Percentiles rank a stretch among this genome's conserved stretches.
Evolutionary conservation across 2,797 vertebrate species (phyloP).

Genomic region (Garrulus glandarius): DNA sequence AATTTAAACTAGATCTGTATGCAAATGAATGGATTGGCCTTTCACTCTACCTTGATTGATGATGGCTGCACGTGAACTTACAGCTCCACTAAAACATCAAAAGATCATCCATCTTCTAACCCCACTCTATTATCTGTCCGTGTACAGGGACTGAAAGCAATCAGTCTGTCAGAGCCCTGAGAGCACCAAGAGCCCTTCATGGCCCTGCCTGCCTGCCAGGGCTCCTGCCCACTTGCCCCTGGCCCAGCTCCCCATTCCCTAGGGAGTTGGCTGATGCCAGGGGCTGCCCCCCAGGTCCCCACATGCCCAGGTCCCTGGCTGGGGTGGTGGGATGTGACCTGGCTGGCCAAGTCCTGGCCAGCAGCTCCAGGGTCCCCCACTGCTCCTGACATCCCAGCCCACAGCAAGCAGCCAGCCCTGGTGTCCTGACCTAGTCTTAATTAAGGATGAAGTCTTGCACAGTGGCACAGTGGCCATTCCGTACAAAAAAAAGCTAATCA

Average conservation of each 20-base stretch:
- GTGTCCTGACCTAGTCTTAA: neutral
- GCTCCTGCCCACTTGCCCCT: no score
- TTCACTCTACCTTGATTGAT: neutral
- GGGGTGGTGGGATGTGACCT: neutral
- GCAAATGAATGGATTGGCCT: neutral
- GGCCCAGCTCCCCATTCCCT: neutral
- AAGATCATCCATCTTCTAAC: neutral
- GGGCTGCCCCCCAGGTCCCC: neutral
- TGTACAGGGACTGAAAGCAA: neutral
- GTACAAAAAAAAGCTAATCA: neutral
- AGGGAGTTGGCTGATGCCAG: neutral
- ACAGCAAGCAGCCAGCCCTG: neutral
- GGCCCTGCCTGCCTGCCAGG: neutral
- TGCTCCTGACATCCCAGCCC: neutral
- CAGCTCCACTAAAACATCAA: neutral
- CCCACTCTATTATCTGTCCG: neutral
- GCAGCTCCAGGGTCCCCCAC: neutral
- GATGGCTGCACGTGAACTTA: neutral
- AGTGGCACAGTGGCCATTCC: neutral
- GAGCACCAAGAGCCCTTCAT: neutral
- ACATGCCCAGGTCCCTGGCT: neutral
- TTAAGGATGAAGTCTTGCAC: neutral
- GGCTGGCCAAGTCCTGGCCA: neutral
- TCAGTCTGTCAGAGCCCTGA: neutral
- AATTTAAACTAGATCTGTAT: slow-evolving; percentile 5